phyloP scores from a whole-genome alignment of 2,113 vertebrate species.

The Grallaria varia region DNA sequence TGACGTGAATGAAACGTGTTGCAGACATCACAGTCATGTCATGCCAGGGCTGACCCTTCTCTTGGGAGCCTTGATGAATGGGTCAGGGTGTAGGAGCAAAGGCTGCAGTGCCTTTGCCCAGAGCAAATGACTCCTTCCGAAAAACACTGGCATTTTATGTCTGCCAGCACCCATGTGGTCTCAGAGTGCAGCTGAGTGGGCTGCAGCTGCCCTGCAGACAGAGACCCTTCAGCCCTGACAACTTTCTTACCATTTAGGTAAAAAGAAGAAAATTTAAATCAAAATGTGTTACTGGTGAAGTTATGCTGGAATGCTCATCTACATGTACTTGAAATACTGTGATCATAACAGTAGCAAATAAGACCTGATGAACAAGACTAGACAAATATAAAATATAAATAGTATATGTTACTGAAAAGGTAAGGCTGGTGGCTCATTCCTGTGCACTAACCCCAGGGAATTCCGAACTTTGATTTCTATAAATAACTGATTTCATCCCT shows the following conservation, averaged over 20 bases:
- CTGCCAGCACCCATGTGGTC: accelerated
- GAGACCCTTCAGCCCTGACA: background rate
- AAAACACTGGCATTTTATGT: background rate
- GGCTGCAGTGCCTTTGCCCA: background rate
- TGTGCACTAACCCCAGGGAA: background rate
- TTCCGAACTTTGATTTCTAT: background rate
- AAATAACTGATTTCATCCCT: background rate
- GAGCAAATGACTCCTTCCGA: background rate
- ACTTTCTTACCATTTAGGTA: background rate
- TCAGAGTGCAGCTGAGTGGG: background rate
- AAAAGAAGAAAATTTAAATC: background rate
- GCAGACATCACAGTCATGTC: background rate
- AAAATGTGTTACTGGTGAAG: background rate
- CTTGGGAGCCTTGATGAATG: background rate
- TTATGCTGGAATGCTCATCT: background rate
- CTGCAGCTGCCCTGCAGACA: background rate
- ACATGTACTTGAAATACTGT: background rate
- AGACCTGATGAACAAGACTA: background rate
- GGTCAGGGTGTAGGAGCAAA: background rate
- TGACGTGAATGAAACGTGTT: accelerated
- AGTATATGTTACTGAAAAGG: background rate
- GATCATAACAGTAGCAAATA: background rate
- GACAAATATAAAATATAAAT: background rate
- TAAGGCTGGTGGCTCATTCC: background rate
- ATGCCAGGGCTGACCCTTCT: background rate